A percentile compares a stretch with the other conserved stretches of the same genome.
Conservation (phyloP, 1,140 invertebrate species). For the Caenorhabditis remanei region DNA sequence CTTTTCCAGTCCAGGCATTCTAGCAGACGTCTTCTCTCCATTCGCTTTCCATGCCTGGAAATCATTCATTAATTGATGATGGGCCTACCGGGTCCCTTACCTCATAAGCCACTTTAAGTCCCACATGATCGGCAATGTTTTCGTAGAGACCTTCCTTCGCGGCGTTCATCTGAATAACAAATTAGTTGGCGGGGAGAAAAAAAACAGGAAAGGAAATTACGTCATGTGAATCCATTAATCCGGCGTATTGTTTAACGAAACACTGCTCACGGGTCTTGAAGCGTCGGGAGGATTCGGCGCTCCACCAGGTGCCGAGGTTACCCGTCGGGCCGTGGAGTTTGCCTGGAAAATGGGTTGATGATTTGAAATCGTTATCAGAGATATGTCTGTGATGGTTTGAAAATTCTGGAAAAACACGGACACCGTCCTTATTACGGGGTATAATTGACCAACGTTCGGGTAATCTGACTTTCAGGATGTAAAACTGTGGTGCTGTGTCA, state of each 20-base stretch:
- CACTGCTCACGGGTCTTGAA: constrained; percentile 44
- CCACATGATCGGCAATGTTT: constrained; percentile 60
- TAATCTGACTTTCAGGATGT: too few species aligned
- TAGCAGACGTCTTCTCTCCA: neutral
- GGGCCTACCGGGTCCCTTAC: constrained; percentile 33
- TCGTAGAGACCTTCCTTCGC: constrained; percentile 45
- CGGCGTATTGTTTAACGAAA: constrained; percentile 54
- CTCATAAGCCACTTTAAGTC: constrained; percentile 60
- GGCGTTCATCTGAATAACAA: constrained; percentile 52
- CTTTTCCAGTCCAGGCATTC: constrained; percentile 48
- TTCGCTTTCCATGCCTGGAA: constrained; percentile 50
- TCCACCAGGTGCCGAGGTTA: constrained; percentile 58
- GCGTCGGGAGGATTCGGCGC: neutral
- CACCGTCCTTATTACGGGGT: too few species aligned
- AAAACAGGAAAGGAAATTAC: constrained; percentile 2
- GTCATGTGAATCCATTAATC: constrained; percentile 38
- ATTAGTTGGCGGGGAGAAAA: neutral
- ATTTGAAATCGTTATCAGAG: too few species aligned
- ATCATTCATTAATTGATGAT: too few species aligned
- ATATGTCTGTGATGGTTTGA: too few species aligned
- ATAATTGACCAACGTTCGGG: too few species aligned
- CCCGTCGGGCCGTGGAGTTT: constrained; percentile 57
- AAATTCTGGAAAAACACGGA: too few species aligned
- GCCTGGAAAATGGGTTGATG: constrained; percentile 26
- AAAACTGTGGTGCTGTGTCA: too few species aligned